Percentiles rank a stretch among this genome's conserved stretches.
phyloP scores from a whole-genome alignment of 1,140 invertebrate species.

The Drosophila arawakana region DNA sequence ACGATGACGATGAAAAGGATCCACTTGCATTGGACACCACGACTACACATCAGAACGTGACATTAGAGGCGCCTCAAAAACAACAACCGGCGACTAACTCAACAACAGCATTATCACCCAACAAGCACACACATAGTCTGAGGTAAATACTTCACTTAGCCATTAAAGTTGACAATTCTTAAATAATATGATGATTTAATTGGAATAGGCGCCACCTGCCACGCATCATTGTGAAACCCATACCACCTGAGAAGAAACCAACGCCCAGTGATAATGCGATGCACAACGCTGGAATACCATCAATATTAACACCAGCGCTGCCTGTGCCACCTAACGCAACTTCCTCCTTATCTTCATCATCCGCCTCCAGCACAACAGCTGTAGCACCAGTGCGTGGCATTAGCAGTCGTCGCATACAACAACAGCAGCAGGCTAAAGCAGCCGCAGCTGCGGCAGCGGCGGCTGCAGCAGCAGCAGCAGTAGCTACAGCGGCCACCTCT shows the following conservation, averaged over 20 bases:
- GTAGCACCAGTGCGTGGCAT: constrained; percentile 60
- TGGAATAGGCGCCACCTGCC: constrained; percentile 76
- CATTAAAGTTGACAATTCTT: background rate
- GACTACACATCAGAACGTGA: constrained; percentile 35
- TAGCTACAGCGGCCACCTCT: constrained; percentile 46
- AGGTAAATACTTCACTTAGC: constrained; percentile 43
- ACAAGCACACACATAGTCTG: constrained; percentile 80
- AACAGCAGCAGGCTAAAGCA: constrained; percentile 76
- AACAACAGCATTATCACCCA: constrained; percentile 49
- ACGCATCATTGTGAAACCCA: constrained; percentile 82
- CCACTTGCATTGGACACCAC: constrained; percentile 72
- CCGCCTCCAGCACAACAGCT: constrained; percentile 14
- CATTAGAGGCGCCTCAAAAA: constrained; percentile 20
- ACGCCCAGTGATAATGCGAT: constrained; percentile 55
- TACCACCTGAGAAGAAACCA: constrained; percentile 80
- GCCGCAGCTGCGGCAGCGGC: constrained; percentile 66
- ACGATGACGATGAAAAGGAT: constrained; percentile 81
- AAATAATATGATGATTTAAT: background rate
- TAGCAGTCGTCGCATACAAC: constrained; percentile 79
- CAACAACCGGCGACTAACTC: constrained; percentile 12
- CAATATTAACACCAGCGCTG: constrained; percentile 14
- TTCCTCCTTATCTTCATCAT: background rate
- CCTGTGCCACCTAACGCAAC: constrained; percentile 11
- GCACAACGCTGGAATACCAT: constrained; percentile 25
- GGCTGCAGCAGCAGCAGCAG: constrained; percentile 53